Evolutionary conservation across 2,113 vertebrate species (phyloP).

Genomic region (Oryzias javanicus): DNA sequence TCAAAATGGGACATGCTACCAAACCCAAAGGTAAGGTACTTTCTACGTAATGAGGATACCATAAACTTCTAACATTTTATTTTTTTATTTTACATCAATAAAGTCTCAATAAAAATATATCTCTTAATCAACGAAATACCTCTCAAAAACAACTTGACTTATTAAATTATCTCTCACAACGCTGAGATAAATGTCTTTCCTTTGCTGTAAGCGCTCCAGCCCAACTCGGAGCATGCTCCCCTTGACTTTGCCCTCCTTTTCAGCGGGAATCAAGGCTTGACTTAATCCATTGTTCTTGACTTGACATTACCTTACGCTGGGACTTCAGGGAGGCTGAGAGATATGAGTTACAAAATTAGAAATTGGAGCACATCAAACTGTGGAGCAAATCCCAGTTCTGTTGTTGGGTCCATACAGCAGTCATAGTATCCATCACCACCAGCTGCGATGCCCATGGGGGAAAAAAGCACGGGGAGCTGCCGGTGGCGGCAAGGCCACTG

Average conservation of each 20-base stretch:
- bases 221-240: slow-evolving; percentile 28
- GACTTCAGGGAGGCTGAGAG: slow-evolving; percentile 70
- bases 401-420: slow-evolving; percentile 69
- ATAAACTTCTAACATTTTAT: too few species aligned
- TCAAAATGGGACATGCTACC: too few species aligned
- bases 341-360: slow-evolving; percentile 81
- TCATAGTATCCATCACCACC: slow-evolving; percentile 78
- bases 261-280: slow-evolving; percentile 62
- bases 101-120: too few species aligned
- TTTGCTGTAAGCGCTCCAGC: slow-evolving; percentile 11
- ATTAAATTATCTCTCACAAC: not conserved
- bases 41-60: too few species aligned
- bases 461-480: slow-evolving; percentile 67
- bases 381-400: slow-evolving; percentile 77
- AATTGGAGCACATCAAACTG: slow-evolving; percentile 83
- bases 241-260: slow-evolving; percentile 73
- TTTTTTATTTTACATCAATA: too few species aligned
- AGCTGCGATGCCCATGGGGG: slow-evolving; percentile 74
- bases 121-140: too few species aligned
- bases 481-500: slow-evolving; percentile 61
- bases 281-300: slow-evolving; percentile 81
- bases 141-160: too few species aligned
- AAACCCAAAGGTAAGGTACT: too few species aligned
- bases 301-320: slow-evolving; percentile 78
- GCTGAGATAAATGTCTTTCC: slow-evolving; percentile 16